These are phyloP conservation scores for Pararge aegeria DNA, from an alignment of 1,140 invertebrate genomes.

Conservation along the genomic window DNA sequence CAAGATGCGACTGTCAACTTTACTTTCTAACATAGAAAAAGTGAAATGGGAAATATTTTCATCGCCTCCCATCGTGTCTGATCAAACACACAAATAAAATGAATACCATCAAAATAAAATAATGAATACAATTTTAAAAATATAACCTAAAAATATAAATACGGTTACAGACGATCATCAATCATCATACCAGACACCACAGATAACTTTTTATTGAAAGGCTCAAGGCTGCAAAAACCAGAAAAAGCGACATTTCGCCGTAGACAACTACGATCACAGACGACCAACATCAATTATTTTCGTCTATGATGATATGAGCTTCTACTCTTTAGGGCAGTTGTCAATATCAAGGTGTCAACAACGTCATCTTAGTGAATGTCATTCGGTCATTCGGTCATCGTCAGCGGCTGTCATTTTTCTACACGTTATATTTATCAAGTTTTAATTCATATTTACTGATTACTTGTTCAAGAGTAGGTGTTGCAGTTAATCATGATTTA, in stretches of 20 bases:
- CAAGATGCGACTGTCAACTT: conserved; percentile 54
- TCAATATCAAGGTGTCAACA: background rate
- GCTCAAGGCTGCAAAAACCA: too few species aligned
- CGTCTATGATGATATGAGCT: too few species aligned
- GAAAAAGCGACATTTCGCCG: too few species aligned
- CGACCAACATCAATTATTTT: too few species aligned
- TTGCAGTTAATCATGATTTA: conserved; percentile 55
- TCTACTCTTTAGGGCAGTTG: too few species aligned
- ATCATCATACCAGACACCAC: too few species aligned
- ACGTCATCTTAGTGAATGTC: conserved; percentile 21
- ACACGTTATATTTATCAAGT: conserved; percentile 55
- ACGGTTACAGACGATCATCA: too few species aligned
- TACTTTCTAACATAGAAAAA: conserved; percentile 66
- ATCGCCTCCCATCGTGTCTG: conserved; percentile 32
- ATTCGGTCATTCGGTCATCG: conserved; percentile 31
- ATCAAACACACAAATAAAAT: background rate
- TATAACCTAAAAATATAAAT: too few species aligned
- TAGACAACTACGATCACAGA: too few species aligned
- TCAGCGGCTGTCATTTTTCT: conserved; percentile 45
- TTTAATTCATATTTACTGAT: conserved; percentile 41
- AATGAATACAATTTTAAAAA: too few species aligned
- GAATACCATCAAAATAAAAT: background rate
- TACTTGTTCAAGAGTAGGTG: conserved; percentile 40
- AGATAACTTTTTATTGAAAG: too few species aligned
- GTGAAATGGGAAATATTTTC: conserved; percentile 42